Evolutionary conservation across 2,888 invertebrate genomes (phyloP).

Genomic region (Leucoma salicis): DNA sequence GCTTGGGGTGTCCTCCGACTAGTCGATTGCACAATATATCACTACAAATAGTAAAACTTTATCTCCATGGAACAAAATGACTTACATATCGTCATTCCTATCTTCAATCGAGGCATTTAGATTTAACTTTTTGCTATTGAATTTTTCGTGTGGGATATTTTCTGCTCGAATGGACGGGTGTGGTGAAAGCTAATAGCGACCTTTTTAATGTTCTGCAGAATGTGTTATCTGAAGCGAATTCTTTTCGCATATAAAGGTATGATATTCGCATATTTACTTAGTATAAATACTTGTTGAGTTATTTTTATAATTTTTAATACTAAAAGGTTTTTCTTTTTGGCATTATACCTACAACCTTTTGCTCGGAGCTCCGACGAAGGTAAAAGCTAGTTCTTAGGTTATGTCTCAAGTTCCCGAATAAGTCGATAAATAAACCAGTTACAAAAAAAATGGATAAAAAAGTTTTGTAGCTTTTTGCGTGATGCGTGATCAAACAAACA

Average conservation of each 20-base stretch:
- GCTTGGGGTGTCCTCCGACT: conserved; percentile 41
- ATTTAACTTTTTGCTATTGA: conserved; percentile 45
- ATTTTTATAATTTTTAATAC: conserved; percentile 17
- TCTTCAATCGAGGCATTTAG: conserved; percentile 30
- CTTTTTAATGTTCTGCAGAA: conserved; percentile 32
- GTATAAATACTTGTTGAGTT: conserved; percentile 16
- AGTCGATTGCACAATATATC: conserved; percentile 54
- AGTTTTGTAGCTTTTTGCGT: no score
- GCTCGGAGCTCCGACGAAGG: no score
- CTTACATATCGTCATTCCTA: conserved; percentile 50
- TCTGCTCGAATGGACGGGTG: conserved; percentile 40
- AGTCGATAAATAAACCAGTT: no score
- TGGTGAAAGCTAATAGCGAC: conserved; percentile 41
- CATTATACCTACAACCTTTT: no score
- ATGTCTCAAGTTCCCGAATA: no score
- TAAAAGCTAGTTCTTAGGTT: no score
- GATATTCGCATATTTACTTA: conserved; percentile 27
- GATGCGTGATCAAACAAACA: no score
- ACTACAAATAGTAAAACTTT: conserved; percentile 44
- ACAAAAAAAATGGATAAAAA: no score
- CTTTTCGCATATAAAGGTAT: conserved; percentile 20
- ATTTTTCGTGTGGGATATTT: conserved; percentile 49
- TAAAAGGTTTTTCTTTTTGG: no score
- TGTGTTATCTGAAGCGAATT: conserved; percentile 25
- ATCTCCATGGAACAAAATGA: conserved; percentile 57